Evolutionary conservation across 2,797 vertebrate species (phyloP), one percentile per base, ranked within the genome.

Genomic region (Falco cherrug): DNA sequence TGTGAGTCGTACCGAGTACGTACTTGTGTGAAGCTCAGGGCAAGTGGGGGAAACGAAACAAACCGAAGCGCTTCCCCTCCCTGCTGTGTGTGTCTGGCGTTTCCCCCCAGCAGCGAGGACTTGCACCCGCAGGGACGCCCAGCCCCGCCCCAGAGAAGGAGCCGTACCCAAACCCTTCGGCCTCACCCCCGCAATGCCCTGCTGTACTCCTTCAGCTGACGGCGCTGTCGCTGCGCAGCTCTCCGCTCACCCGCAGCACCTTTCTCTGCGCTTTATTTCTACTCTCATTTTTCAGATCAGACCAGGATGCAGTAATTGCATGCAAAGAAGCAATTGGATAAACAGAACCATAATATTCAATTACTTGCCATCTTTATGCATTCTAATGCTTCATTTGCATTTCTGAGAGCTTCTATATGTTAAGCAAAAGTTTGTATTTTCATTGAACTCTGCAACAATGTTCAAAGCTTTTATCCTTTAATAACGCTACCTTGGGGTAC

Each of bases 261-360:
- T 39, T 60, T 48, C 47, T 13, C 64, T 35, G 41, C 77, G 43
- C 81, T 64, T 57, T 31, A 9, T 21, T 80, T 54, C 70, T 82
- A 15, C 21, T 74, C 26, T 73, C 3, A 1, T 31, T 69, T 79
- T 61, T 75, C 56, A 89, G 51, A 33, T 43, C 53, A 87, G 65
- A 61, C 25, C 41, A 50, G 41, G 88, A 84, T 41, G 85, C 74
- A 87, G 24, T 65, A 69, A 86, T 50, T 86, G 69, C 37, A 47
- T 64, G 71, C 51, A 84, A 80, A 93, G 69, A 75, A 86, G 73
- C 51, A 85, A 70, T 92, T 53, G 89, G 84, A 93, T 96, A 64
- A 91, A 76, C n/a, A 87, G 76, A 87, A 87, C 33, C 10, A 5
- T 67, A 67, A 73, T 65, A 75, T 39, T 90, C 12, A 75, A 57